Conservation (phyloP, 2,797 vertebrate species). For the Peromyscus aztecus region DNA sequence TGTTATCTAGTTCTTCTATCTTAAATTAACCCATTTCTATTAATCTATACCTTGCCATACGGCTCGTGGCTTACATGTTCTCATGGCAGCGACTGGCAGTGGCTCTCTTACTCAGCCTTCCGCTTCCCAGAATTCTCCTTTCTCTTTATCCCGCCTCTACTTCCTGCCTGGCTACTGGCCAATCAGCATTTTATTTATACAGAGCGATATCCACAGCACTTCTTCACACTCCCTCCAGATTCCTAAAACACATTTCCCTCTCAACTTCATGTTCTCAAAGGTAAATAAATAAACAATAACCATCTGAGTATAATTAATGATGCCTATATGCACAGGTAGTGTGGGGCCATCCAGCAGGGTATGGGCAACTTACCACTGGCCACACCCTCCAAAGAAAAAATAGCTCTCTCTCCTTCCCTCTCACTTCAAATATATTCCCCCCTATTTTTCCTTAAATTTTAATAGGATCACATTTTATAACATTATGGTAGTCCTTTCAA, state of each 20-base stretch:
- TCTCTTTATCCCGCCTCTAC: too few species aligned
- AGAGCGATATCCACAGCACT: too few species aligned
- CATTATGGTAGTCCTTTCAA: background rate
- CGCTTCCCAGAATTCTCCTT: too few species aligned
- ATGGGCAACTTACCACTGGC: background rate
- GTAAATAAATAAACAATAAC: background rate
- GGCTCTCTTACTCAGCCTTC: too few species aligned
- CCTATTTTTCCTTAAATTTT: background rate
- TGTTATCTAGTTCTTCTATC: too few species aligned
- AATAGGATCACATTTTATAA: background rate
- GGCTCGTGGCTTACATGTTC: too few species aligned
- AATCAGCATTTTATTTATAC: too few species aligned
- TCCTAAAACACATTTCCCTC: background rate
- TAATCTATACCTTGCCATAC: too few species aligned
- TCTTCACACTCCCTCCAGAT: background rate
- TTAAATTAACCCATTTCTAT: too few species aligned
- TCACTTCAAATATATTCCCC: background rate
- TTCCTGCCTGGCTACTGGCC: too few species aligned
- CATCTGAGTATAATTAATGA: background rate
- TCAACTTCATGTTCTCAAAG: background rate
- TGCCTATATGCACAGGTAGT: background rate
- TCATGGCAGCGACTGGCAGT: too few species aligned
- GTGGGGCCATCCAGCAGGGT: background rate
- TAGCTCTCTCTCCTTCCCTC: background rate
- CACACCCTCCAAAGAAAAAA: background rate